Percentiles rank a stretch among this genome's conserved stretches.
phyloP scores from a whole-genome alignment of 2,888 invertebrate species.

The Aplocera efformata region DNA sequence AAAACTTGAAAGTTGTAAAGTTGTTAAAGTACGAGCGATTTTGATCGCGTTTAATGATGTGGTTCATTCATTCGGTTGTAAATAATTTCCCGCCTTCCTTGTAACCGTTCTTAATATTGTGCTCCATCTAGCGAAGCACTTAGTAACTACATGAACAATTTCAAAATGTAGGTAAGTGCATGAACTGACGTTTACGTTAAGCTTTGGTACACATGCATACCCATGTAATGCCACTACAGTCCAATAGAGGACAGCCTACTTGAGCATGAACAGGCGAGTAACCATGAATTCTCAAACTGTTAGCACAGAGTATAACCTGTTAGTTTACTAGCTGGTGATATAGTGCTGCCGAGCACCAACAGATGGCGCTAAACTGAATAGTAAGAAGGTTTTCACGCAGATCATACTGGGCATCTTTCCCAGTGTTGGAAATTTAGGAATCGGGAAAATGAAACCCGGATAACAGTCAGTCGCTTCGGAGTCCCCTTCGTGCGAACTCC shows the following conservation, averaged over 20 bases:
- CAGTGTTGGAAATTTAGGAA: slow-evolving; percentile 47
- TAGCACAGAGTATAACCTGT: not conserved
- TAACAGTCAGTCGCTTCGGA: slow-evolving; percentile 68
- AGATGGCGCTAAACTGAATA: slow-evolving; percentile 30
- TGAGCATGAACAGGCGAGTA: too few species aligned
- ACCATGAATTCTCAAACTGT: not conserved
- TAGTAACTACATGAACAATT: not conserved
- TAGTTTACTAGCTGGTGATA: not conserved
- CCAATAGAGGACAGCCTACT: slow-evolving; percentile 3
- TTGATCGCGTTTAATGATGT: too few species aligned
- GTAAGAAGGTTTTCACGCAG: slow-evolving; percentile 21
- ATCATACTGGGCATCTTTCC: slow-evolving; percentile 29
- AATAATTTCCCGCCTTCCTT: not conserved
- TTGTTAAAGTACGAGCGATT: too few species aligned
- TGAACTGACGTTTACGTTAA: too few species aligned
- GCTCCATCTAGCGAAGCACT: slow-evolving; percentile 5
- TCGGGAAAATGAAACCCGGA: slow-evolving; percentile 66
- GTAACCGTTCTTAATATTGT: not conserved
- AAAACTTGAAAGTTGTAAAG: too few species aligned
- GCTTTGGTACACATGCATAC: not conserved
- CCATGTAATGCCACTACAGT: slow-evolving; percentile 1
- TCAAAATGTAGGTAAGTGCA: not conserved
- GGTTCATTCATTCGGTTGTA: not conserved
- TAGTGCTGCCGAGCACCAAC: slow-evolving; percentile 8
- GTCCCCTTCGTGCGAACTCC: slow-evolving; percentile 58